phyloP scores from a whole-genome alignment of 2,888 invertebrate species.

The Xylota sylvarum region DNA sequence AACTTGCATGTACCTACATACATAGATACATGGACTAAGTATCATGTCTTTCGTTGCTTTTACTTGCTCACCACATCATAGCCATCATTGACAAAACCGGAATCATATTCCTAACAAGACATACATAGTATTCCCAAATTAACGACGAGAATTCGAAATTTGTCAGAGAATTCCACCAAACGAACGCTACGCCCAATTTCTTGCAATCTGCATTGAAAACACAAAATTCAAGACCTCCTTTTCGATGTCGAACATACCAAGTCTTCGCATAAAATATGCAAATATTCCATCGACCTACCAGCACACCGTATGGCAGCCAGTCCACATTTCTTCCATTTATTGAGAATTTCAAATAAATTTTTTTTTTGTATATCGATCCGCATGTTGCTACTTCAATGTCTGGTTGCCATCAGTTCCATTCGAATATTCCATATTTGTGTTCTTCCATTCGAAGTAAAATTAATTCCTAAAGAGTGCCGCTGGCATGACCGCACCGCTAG shows the following conservation, averaged over 20 bases:
- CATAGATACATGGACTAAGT: no score
- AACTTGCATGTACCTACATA: no score
- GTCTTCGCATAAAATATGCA: slow-evolving; percentile 19
- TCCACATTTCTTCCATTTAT: background rate
- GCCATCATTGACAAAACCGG: no score
- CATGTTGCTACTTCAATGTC: slow-evolving; percentile 34
- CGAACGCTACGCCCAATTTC: slow-evolving; percentile 6
- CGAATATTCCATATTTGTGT: slow-evolving; percentile 23
- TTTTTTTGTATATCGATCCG: slow-evolving; percentile 33
- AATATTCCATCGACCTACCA: background rate
- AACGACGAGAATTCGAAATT: no score
- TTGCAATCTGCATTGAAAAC: background rate
- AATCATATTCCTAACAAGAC: no score
- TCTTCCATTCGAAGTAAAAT: slow-evolving; percentile 51
- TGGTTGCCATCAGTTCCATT: slow-evolving; percentile 26
- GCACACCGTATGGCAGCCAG: background rate
- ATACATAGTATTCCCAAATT: no score
- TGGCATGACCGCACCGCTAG: slow-evolving; percentile 13
- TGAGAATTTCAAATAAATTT: background rate
- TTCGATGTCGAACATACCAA: background rate
- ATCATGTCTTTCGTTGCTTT: no score
- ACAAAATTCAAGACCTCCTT: slow-evolving; percentile 10
- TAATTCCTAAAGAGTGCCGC: slow-evolving; percentile 68
- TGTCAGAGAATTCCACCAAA: slow-evolving; percentile 2
- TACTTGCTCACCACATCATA: no score